Evolutionary conservation across 2,888 invertebrate genomes (phyloP), one percentile per base, ranked within the genome.

Genomic region (Drosophila leonis): DNA sequence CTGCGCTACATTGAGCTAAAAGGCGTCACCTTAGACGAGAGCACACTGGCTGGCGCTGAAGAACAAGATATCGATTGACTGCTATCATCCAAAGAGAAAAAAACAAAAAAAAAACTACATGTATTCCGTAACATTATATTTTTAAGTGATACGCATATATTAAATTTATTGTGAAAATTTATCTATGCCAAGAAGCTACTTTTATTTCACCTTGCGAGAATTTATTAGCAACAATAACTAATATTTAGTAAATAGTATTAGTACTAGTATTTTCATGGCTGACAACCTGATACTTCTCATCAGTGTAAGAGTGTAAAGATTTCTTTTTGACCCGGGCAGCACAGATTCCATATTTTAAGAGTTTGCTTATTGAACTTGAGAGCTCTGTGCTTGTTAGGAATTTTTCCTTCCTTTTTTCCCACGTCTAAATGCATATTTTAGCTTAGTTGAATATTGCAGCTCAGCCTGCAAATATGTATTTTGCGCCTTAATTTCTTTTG

Each of bases 161-260:
- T 79, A 77, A 77, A 71, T 77, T 27, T 61, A 61, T 57, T 75
- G 80, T 79, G 75, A 60, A 79, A 66, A 75, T 75, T 48, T n/a
- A 57, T 6, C n/a, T 5, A 46, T 5, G 27, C 8, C 13, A 24
- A 10, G n/a, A 15, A 4, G 4, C 12, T 15, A 4, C 3, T n/a
- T 46, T 46, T 29, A 33, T 33, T 56, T 29, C 7, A 24, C 24
- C 24, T n/a, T n/a, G n/a, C n/a, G n/a, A n/a, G n/a, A n/a, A n/a
- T n/a, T n/a, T n/a, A n/a, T n/a, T n/a, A n/a, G n/a, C n/a, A n/a
- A n/a, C n/a, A n/a, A n/a, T n/a, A n/a, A n/a, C n/a, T n/a, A n/a
- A n/a, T n/a, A n/a, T n/a, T n/a, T n/a, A n/a, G n/a, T n/a, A n/a
- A n/a, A n/a, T n/a, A n/a, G n/a, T n/a, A n/a, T n/a, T n/a, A n/a